Base-by-base conservation (phyloP, 2,113 vertebrate species). In the Speoplatyrhinus poulsoni region DNA sequence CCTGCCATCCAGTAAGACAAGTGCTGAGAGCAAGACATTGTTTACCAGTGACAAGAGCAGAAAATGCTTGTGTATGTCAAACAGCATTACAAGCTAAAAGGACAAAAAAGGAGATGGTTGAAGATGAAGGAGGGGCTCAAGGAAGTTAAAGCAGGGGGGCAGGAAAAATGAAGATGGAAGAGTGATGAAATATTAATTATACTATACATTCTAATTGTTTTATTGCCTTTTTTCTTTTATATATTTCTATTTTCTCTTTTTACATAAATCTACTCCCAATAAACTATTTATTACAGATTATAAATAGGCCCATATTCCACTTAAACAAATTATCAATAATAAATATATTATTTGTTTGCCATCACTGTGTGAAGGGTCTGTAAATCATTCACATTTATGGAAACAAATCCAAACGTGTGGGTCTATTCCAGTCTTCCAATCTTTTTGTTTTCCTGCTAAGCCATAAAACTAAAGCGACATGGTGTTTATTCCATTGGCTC, bases 401-500 rank as follows among this genome's bases (percentile, higher is more conserved):
- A 64, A 85, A 73, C 47, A 19, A 65, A 80, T 75, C 67, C 46
- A n/a, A 68, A 69, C 70, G 65, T 72, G 19, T 33, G 65, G 0
- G 19, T 76, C 77, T 12, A 47, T 53, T 87, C 58, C 62, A 73
- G 67, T 84, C 79, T 70, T 77, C 69, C 52, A 50, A 57, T 46
- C 13, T 19, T 8, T 6, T 53, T 60, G 9, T 48, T 67, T 81
- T 76, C 67, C 76, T 55, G 65, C 49, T 49, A 64, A 70, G 62
- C 70, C 62, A 73, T 75, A 61, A 85, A 87, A 65, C 71, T 60
- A 46, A 73, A 56, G 55, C 62, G 79, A 74, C 65, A 56, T 47
- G 48, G 54, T 72, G 75, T 82, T 80, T 81, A 80, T 80, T 82
- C 64, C 65, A 65, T 36, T 2, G 63, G 56, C 47, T 69, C 3